Conservation (phyloP, 2,888 invertebrate genomes). For the Cancer borealis region DNA sequence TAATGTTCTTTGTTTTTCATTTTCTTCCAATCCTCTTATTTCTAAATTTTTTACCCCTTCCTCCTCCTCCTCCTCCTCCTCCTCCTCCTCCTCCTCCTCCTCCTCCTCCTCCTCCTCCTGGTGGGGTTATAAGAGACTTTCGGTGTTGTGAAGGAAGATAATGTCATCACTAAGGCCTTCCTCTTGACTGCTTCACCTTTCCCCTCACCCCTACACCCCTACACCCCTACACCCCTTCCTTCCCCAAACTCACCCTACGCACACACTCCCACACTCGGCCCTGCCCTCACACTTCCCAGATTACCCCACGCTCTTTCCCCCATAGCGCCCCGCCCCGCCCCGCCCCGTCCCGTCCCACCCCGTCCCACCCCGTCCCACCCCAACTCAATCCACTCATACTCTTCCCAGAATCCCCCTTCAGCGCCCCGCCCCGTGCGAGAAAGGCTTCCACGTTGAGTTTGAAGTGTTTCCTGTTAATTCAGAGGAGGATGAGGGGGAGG, state of each 20-base stretch:
- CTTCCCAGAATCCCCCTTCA: background rate
- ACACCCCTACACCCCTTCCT: background rate
- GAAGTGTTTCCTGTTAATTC: background rate
- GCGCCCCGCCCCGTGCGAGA: background rate
- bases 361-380: too few relatives aligned
- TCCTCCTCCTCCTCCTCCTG: conserved; percentile 14
- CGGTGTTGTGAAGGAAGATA: background rate
- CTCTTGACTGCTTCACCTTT: background rate
- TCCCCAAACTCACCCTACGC: background rate
- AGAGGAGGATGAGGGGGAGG: background rate
- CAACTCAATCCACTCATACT: background rate
- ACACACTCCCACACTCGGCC: too few relatives aligned
- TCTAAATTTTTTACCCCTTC: background rate
- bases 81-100: conserved; percentile 37
- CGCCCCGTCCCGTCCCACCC: too few relatives aligned
- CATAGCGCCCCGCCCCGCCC: too few relatives aligned
- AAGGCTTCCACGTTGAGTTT: background rate
- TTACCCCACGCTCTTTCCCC: too few relatives aligned
- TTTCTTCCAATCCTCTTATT: background rate
- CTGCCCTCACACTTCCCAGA: too few relatives aligned
- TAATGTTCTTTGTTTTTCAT: background rate
- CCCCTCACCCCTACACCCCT: background rate
- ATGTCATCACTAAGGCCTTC: background rate
- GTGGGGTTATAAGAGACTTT: background rate
- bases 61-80: background rate